phyloP scores from a whole-genome alignment of 2,113 vertebrate species.

The Terrapene triunguis region DNA sequence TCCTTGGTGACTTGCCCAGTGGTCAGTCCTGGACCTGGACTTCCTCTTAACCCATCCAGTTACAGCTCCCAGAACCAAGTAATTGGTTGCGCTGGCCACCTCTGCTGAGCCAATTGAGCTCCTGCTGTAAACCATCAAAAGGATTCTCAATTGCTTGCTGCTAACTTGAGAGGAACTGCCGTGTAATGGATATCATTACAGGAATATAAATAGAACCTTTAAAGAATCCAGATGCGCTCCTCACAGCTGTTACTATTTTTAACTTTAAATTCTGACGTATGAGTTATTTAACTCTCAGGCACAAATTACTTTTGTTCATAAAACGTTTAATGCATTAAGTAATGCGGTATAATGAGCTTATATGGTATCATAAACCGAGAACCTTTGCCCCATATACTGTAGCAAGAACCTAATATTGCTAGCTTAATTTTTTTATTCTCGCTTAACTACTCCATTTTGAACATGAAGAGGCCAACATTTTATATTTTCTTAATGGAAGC shows the following conservation, averaged over 20 bases:
- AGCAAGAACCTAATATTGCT: conserved; percentile 6
- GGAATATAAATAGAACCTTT: conserved; percentile 54
- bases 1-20: neutral
- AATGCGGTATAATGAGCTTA: neutral
- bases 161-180: neutral
- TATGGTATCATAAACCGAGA: conserved; percentile 6
- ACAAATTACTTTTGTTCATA: conserved; percentile 29
- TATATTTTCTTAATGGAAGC: neutral
- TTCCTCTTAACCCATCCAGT: neutral
- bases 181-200: conserved; percentile 35
- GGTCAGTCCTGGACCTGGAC: neutral
- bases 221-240: conserved; percentile 31
- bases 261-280: conserved; percentile 45
- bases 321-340: neutral
- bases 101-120: conserved; percentile 25
- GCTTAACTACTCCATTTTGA: conserved; percentile 8
- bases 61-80: neutral
- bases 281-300: conserved; percentile 1
- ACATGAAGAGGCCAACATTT: neutral
- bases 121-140: conserved; percentile 52
- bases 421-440: neutral
- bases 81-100: neutral
- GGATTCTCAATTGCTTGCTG: conserved; percentile 50
- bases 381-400: neutral
- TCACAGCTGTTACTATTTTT: conserved; percentile 45